These are phyloP conservation scores for Carcinoscorpius rotundicauda DNA, from an alignment of 1,140 invertebrate genomes.

Conservation along the genomic window DNA sequence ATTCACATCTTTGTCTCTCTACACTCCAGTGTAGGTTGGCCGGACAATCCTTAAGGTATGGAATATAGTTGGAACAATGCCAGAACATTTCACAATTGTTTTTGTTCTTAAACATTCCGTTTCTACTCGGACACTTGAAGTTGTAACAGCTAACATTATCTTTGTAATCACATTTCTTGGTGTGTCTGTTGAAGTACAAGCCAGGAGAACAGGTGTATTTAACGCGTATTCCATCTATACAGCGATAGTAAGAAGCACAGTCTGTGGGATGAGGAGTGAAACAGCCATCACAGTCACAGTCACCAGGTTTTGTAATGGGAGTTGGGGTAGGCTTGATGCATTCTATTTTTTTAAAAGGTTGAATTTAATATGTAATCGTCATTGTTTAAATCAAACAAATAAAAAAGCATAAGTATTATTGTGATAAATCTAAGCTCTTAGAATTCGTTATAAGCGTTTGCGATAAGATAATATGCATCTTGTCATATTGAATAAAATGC, in stretches of 20 bases:
- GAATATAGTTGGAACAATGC: slow-evolving; percentile 22
- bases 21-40: slow-evolving; percentile 21
- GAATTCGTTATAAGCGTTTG: too few species aligned
- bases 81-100: slow-evolving; percentile 20
- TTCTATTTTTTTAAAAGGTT: too few species aligned
- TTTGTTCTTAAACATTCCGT: slow-evolving; percentile 10
- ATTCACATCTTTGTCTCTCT: slow-evolving; percentile 6
- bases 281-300: too few species aligned
- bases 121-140: not conserved
- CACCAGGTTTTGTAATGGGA: too few species aligned
- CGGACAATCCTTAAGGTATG: slow-evolving; percentile 24
- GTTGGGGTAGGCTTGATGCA: too few species aligned
- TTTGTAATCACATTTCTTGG: slow-evolving; percentile 10
- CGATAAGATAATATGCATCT: too few species aligned
- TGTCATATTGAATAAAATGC: too few species aligned
- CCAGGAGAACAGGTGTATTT: slow-evolving; percentile 9
- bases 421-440: too few species aligned
- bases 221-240: slow-evolving; percentile 8
- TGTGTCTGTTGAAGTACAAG: slow-evolving; percentile 9
- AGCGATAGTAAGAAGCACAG: slow-evolving; percentile 10
- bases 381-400: too few species aligned
- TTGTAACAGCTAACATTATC: slow-evolving; percentile 8
- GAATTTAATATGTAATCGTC: too few species aligned
- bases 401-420: too few species aligned
- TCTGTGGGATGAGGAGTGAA: not conserved